These are phyloP conservation scores for Sturnira hondurensis DNA, from an alignment of 2,113 vertebrate species.

Conservation along the genomic window DNA sequence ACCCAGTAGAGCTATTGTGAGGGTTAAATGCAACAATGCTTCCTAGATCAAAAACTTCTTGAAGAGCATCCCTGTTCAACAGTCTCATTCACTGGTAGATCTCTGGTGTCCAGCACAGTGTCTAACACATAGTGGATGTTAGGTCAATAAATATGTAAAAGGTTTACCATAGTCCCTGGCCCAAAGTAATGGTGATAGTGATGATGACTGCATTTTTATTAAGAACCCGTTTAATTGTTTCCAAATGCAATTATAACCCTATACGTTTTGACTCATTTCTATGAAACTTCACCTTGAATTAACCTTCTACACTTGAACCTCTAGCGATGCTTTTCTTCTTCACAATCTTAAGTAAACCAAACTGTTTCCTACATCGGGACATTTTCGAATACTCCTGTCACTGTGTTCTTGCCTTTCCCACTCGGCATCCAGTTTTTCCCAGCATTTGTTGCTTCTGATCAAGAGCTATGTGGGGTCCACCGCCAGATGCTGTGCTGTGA, in stretches of 20 bases:
- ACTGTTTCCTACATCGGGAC: neutral
- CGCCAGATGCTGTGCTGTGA: neutral
- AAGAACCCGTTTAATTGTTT: neutral
- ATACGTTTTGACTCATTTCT: neutral
- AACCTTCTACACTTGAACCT: neutral
- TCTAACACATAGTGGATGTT: neutral
- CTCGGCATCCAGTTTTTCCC: neutral
- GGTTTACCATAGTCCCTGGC: neutral
- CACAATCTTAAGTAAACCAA: neutral
- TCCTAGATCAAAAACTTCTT: neutral
- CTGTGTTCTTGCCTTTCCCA: neutral
- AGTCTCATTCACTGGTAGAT: neutral
- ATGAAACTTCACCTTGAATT: neutral
- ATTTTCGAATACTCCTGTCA: neutral
- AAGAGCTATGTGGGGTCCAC: neutral
- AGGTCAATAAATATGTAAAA: neutral
- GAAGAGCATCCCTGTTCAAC: neutral
- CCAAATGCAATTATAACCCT: neutral
- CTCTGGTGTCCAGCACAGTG: neutral
- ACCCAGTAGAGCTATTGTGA: neutral
- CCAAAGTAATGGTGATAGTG: neutral
- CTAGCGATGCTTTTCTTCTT: neutral
- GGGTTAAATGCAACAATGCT: neutral
- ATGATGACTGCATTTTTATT: neutral
- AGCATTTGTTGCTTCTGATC: neutral